A percentile compares a stretch with the other conserved stretches of the same genome.
Evolutionary conservation across 2,113 vertebrate species (phyloP).

Genomic region (Micromys minutus): DNA sequence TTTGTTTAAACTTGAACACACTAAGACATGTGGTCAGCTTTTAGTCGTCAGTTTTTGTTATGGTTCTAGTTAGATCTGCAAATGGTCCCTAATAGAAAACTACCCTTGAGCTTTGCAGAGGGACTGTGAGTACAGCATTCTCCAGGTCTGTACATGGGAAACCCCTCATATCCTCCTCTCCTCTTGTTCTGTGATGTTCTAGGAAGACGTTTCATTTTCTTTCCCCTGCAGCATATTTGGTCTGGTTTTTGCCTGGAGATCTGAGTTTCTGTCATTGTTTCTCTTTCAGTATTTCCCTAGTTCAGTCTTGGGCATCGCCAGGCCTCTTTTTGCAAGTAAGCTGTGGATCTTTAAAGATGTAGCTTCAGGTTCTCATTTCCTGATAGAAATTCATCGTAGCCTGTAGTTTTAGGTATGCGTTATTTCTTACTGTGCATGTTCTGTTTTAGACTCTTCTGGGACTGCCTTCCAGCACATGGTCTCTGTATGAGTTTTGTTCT

Average conservation of each 20-base stretch:
- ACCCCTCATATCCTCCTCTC: background rate
- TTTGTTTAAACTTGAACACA: background rate
- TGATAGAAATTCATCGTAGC: background rate
- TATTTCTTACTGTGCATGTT: background rate
- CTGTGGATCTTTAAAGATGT: background rate
- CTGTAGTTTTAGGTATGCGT: background rate
- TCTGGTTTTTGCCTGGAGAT: background rate
- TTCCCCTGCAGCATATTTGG: background rate
- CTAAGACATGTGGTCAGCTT: background rate
- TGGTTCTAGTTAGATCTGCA: background rate
- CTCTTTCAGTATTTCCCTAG: background rate
- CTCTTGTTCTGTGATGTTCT: background rate
- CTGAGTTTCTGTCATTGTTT: background rate
- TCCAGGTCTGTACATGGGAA: background rate
- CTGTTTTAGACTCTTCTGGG: background rate
- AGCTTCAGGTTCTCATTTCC: conserved; percentile 7
- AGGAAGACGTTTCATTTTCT: conserved; percentile 2
- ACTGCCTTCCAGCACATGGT: background rate
- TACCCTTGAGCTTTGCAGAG: background rate
- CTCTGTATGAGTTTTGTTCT: background rate
- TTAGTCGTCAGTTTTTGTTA: background rate
- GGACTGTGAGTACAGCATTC: background rate
- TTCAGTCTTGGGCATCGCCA: background rate
- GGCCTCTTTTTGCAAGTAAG: background rate
- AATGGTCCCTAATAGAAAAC: background rate